These are phyloP conservation scores for Anagyrus pseudococci DNA, from an alignment of 2,888 invertebrate species.

Conservation along the genomic window DNA sequence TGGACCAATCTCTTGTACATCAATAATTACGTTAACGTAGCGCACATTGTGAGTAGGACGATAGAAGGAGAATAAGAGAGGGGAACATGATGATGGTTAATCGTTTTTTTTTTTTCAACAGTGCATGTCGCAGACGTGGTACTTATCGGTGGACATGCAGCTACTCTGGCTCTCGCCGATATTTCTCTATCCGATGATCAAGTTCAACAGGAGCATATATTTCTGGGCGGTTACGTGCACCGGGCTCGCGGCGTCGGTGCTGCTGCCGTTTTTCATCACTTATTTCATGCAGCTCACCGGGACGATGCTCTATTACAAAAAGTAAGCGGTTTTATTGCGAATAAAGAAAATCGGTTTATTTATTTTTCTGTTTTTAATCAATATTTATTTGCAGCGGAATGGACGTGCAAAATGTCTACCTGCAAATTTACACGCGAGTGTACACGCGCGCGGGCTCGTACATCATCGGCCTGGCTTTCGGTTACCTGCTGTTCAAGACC, in stretches of 20 bases:
- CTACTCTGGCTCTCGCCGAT: constrained; percentile 54
- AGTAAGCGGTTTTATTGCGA: constrained; percentile 43
- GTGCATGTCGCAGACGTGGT: constrained; percentile 68
- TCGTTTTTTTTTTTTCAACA: constrained; percentile 46
- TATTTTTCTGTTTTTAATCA: background rate
- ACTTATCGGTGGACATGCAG: constrained; percentile 59
- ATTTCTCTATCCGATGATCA: constrained; percentile 53
- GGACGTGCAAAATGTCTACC: constrained; percentile 47
- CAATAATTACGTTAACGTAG: constrained; percentile 57
- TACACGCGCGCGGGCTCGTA: constrained; percentile 57
- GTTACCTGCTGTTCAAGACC: constrained; percentile 49
- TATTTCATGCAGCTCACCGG: constrained; percentile 47
- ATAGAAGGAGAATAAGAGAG: background rate
- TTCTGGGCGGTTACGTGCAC: constrained; percentile 44
- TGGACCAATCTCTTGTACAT: constrained; percentile 61
- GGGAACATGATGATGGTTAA: background rate
- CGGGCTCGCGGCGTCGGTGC: constrained; percentile 46
- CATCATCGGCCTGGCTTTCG: constrained; percentile 55
- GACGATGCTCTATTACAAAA: constrained; percentile 55
- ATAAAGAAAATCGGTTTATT: background rate
- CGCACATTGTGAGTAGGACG: constrained; percentile 49
- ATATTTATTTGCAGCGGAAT: constrained; percentile 38
- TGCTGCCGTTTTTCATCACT: constrained; percentile 51
- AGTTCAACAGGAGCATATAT: constrained; percentile 41
- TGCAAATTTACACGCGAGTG: constrained; percentile 49